These are phyloP conservation scores for Opisthograptis luteolata DNA, from an alignment of 2,888 invertebrate genomes.

Conservation along the genomic window DNA sequence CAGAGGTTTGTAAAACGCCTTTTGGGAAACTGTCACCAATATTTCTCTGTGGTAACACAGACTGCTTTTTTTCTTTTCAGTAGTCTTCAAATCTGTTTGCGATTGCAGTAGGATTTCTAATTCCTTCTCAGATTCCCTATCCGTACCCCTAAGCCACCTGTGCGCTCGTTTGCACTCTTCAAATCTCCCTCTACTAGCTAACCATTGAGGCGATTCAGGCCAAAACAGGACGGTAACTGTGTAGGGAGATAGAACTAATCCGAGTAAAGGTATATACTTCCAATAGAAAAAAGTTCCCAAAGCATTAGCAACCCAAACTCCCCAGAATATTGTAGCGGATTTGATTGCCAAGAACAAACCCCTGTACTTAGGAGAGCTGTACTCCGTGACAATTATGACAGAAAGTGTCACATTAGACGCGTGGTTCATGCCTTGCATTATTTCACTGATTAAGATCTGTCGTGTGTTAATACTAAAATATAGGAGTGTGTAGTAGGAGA, in stretches of 20 bases:
- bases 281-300: conserved; percentile 48
- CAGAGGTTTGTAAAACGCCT: conserved; percentile 45
- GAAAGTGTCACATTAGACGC: conserved; percentile 40
- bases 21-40: conserved; percentile 9
- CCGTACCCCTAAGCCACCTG: conserved; percentile 42
- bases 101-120: conserved; percentile 39
- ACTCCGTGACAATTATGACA: conserved; percentile 43
- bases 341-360: conserved; percentile 46
- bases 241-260: conserved; percentile 33
- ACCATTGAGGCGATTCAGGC: conserved; percentile 49
- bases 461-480: conserved; percentile 39
- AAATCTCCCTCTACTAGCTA: conserved; percentile 42
- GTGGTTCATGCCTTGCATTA: conserved; percentile 44
- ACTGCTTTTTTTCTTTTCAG: conserved; percentile 1
- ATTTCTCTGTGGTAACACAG: background rate
- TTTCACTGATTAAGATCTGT: conserved; percentile 44
- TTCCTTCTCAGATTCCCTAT: conserved; percentile 37
- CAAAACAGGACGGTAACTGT: conserved; percentile 29
- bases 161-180: conserved; percentile 39
- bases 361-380: conserved; percentile 42
- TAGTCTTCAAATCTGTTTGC: conserved; percentile 20
- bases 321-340: conserved; percentile 46
- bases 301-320: conserved; percentile 48
- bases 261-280: conserved; percentile 43
- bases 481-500: conserved; percentile 36